Conservation (phyloP, 2,888 invertebrate species). For the Calameuta idolon region DNA sequence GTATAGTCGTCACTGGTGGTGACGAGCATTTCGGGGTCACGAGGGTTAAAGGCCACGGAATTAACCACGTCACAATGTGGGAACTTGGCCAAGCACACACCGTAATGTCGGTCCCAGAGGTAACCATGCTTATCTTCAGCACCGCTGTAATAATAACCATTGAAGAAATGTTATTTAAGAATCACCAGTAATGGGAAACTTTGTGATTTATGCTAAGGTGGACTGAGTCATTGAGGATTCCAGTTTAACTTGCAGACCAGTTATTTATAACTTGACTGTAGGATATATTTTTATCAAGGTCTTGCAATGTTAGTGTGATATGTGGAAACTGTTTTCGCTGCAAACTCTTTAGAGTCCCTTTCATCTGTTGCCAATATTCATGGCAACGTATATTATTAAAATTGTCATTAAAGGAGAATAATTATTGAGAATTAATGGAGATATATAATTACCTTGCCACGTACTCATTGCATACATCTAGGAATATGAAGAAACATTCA, state of each 20-base stretch:
- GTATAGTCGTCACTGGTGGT: slow-evolving; percentile 86
- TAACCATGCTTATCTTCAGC: slow-evolving; percentile 87
- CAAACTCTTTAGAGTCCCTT: neutral
- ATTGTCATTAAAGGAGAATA: neutral
- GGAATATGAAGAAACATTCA: slow-evolving; percentile 88
- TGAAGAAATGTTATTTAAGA: slow-evolving; percentile 6
- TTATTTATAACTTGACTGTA: slow-evolving; percentile 15
- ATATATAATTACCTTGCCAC: slow-evolving; percentile 77
- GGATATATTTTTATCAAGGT: slow-evolving; percentile 12
- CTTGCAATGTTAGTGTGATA: slow-evolving; percentile 1
- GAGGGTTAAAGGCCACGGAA: slow-evolving; percentile 86
- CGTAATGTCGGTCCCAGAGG: slow-evolving; percentile 88
- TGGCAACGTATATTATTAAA: neutral
- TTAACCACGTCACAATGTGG: slow-evolving; percentile 86
- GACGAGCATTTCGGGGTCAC: slow-evolving; percentile 83
- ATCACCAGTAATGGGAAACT: neutral
- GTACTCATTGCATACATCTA: slow-evolving; percentile 85
- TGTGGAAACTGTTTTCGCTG: slow-evolving; percentile 10
- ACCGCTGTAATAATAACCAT: slow-evolving; percentile 71
- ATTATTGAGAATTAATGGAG: neutral
- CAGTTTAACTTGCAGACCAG: slow-evolving; percentile 4
- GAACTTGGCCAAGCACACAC: slow-evolving; percentile 79
- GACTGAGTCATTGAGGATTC: neutral
- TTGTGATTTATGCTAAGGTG: neutral
- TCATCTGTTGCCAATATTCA: neutral